Conservation (phyloP, 2,888 invertebrate genomes). For the Ectobius pallidus region DNA sequence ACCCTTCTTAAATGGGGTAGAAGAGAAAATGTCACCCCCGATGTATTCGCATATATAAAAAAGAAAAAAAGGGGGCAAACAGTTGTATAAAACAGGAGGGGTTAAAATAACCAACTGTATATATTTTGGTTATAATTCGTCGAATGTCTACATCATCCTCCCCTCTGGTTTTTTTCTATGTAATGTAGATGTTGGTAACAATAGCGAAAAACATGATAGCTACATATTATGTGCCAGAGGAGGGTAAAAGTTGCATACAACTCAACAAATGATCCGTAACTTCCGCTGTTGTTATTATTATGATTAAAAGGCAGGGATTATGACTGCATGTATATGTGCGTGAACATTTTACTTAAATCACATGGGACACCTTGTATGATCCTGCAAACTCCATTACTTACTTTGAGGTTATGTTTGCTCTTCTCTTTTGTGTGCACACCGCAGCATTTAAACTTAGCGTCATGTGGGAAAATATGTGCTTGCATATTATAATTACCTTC, state of each 20-base stretch:
- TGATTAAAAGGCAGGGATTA: background rate
- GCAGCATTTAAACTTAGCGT: no score
- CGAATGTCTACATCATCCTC: background rate
- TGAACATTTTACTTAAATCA: no score
- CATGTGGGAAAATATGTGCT: no score
- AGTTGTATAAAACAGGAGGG: background rate
- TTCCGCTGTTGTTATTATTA: background rate
- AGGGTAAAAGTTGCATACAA: background rate
- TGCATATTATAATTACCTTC: no score
- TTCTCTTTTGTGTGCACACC: no score
- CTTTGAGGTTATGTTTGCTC: no score
- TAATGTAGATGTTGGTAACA: conserved; percentile 9
- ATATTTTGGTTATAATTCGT: conserved; percentile 25
- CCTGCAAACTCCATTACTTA: no score
- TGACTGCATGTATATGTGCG: background rate
- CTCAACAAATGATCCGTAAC: background rate
- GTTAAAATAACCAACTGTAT: conserved; percentile 14
- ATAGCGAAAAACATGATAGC: conserved; percentile 14
- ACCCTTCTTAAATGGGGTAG: conserved; percentile 35
- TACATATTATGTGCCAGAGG: background rate
- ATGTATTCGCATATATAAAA: conserved; percentile 22
- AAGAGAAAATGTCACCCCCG: conserved; percentile 29
- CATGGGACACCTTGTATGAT: no score
- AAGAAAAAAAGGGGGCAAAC: conserved; percentile 2
- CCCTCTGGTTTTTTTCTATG: background rate